A percentile compares a stretch with the other conserved stretches of the same genome.
Conservation (phyloP, 2,797 vertebrate genomes). For the Sarcophilus harrisii region DNA sequence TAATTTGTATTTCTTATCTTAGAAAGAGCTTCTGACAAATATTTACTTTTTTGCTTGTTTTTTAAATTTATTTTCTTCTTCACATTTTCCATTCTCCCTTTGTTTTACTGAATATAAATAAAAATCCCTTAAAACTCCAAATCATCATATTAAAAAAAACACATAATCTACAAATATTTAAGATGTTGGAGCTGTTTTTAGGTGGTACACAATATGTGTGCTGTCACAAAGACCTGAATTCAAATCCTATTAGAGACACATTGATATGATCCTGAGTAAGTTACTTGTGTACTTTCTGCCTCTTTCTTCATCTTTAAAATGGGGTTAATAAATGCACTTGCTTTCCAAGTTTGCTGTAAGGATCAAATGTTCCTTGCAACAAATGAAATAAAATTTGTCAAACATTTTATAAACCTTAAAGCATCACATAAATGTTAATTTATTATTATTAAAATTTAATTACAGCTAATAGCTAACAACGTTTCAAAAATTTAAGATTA, state of each 20-base stretch:
- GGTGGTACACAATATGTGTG: too few relatives aligned
- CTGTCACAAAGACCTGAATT: too few relatives aligned
- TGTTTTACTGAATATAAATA: constrained; percentile 2
- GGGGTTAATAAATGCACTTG: not conserved
- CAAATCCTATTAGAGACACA: not conserved
- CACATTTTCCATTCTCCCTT: not conserved
- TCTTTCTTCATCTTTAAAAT: not conserved
- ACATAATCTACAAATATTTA: not conserved
- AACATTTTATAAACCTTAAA: not conserved
- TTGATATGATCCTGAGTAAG: not conserved
- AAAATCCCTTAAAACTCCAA: constrained; percentile 36
- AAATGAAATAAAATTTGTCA: not conserved
- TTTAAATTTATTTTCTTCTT: not conserved
- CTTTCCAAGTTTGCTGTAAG: not conserved
- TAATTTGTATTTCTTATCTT: not conserved
- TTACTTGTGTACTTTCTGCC: not conserved
- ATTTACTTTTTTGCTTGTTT: not conserved
- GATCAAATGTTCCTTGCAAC: not conserved
- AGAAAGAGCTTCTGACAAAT: not conserved
- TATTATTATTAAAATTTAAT: not conserved
- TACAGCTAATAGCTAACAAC: not conserved
- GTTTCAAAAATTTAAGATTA: too few relatives aligned
- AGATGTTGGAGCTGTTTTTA: not conserved
- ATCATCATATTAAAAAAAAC: not conserved
- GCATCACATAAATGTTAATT: not conserved